Base-by-base conservation (phyloP, 2,888 invertebrate genomes). In the Adela reaumurella region DNA sequence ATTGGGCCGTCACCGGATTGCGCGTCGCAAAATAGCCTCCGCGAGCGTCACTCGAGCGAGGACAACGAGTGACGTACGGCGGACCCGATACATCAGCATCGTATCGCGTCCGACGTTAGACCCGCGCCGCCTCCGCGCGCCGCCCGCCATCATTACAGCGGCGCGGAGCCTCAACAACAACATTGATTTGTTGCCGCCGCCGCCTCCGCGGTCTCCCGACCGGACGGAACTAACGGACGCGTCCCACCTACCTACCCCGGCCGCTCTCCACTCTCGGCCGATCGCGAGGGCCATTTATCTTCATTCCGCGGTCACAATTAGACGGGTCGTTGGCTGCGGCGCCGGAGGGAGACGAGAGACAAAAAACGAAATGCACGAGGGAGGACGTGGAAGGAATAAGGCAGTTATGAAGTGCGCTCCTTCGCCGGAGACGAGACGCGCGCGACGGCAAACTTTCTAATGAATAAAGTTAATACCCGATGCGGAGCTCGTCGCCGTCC, bases 241-340 rank as follows among this genome's bases (percentile, higher is more conserved):
- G 54, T 56, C n/a, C n/a, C n/a, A n/a, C n/a, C 57, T 57, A 58
- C 54, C 52, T 53, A 50, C 59, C 24, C 14, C n/a, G 19, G 35
- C 19, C 45, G 42, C 24, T 11, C 58, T 62, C 59, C 35, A 24
- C n/a, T 29, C 18, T 45, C 73, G 74, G 67, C 82, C 83, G 77
- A 83, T 82, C 80, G 81, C 79, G 70, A 68, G 68, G 78, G 81
- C 84, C 85, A 83, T 85, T 83, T 81, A 82, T 85, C 85, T 85
- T 85, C 84, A 85, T 84, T 84, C 73, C 69, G 80, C 76, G 77
- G 79, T 78, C 82, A 78, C 84, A 85, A 85, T 85, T 84, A 84
- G 83, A 84, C 81, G 84, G 83, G 80, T 83, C 83, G 83, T 82
- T 82, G 84, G 78, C 76, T 79, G 79, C 77, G 71, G 69, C 60